Evolutionary conservation across 2,113 vertebrate species (phyloP), one percentile per base, ranked within the genome.

Genomic region (Corvus hawaiiensis): DNA sequence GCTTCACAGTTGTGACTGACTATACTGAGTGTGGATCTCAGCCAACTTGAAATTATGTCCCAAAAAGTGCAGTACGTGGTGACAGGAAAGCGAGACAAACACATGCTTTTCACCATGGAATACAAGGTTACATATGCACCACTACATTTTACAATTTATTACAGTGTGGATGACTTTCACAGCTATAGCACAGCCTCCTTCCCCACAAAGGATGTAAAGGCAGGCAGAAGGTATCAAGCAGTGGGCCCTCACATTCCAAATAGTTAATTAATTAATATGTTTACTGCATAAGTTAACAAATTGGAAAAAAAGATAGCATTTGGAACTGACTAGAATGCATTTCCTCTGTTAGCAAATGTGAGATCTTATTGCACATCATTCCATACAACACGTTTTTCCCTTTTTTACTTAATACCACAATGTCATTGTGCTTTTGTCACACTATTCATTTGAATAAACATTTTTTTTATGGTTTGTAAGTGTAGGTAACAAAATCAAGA

Each of bases 221-320:
- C 7, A 78, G 91, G 32, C 16, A 74, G 48, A 81, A 89, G 12
- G 5, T 44, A 64, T 21, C 24, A 66, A n/a, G 6, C 17, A 52
- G 39, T 1, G 2, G 20, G 33, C 28, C 17, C 19, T 61, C 16
- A 56, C 24, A 64, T 2, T 35, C 28, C 16, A 82, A 49, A 49
- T 54, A 79, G 48, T 81, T 37, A 64, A 56, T 82, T 39, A 62
- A 14, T 52, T 74, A 30, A 51, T n/a, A 56, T 6, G 7, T 56
- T 83, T 84, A 58, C 19, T 37, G 46, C 10, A 37, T n/a, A 71
- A 71, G 28, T 87, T 80, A 71, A 46, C 7, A 5, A 66, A 54
- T 39, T 1, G 0, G 16, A 8, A 20, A 4, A 22, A 37, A 11
- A 26, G 9, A 11, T 3, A 32, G 33, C 21, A 68, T 44, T 93